Base-by-base conservation (phyloP, 2,797 vertebrate species). In the Diglossa cyanea region DNA sequence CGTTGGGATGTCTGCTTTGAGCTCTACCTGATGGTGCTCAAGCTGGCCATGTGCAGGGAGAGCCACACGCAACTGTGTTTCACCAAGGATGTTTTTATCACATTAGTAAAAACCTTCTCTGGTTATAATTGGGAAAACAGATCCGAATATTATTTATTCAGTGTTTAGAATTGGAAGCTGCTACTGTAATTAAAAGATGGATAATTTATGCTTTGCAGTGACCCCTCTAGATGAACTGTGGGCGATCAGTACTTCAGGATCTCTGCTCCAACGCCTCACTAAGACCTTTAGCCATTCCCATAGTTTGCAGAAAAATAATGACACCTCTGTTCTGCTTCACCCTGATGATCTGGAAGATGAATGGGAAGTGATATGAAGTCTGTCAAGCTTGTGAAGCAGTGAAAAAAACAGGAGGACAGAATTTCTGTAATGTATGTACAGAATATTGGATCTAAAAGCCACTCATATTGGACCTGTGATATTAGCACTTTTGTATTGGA, bases 281-380 rank as follows among this genome's bases (percentile, higher is more conserved):
- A 99, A 98, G 97, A 98, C 98, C 42, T 98, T 99, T 96, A 98
- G 98, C 89, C 99, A 98, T 88, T 95, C 95, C 3, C 95, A 88
- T 4, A 55, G 91, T 65, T 88, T 96, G 75, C 97, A 96, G 72
- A 97, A 97, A 86, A 94, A 95, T 78, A 96, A 94, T 39, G 97
- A 95, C 19, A 61, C 96, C 9, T 33, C 97, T 47, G 11, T 89
- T 60, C 89, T 97, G 61, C 95, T 97, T 25, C 98, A 98, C 39
- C 91, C 95, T 5, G 99, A 99, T 17, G 99, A 99, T 60, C 98
- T 98, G 24, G 99, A 99, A 73, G 99, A 99, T 6, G 99, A 99
- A 95, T 99, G 99, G 99, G 99, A 99, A 95, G 99, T 99, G 70
- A 99, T 99, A 97, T 99, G 98, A 98, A 92, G 63, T 83, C 14